Percentiles rank a stretch among this genome's conserved stretches.
Evolutionary conservation across 2,113 vertebrate genomes (phyloP).

Genomic region (Dryoscopus gambensis): DNA sequence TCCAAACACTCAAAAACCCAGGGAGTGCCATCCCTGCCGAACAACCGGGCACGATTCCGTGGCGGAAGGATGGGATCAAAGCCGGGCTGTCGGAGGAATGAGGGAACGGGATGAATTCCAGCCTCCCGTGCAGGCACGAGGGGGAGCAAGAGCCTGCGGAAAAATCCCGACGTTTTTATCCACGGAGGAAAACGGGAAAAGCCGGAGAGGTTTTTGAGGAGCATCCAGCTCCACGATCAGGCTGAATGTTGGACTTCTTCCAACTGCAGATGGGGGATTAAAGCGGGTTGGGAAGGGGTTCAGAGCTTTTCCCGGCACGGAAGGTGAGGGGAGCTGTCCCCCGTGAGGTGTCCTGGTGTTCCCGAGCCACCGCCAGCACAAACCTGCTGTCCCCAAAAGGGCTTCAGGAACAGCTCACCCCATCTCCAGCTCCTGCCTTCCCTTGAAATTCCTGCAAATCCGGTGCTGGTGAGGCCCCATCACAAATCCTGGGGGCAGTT

Average conservation of each 20-base stretch:
- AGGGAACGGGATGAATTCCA: rapidly evolving
- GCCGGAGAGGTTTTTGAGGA: neutral
- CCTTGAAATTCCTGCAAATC: neutral
- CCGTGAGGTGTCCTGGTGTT: rapidly evolving
- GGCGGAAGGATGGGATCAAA: neutral
- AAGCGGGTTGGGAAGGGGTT: neutral
- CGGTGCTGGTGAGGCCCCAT: neutral
- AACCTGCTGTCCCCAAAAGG: neutral
- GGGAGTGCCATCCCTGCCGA: neutral
- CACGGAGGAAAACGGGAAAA: rapidly evolving
- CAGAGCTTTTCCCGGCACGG: neutral
- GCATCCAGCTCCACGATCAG: rapidly evolving
- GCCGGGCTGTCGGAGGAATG: rapidly evolving
- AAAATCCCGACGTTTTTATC: rapidly evolving
- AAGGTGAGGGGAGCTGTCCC: neutral
- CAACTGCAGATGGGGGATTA: rapidly evolving
- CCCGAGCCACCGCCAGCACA: rapidly evolving
- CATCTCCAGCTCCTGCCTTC: neutral
- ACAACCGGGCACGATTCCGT: rapidly evolving
- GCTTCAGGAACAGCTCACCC: neutral
- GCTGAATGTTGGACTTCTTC: too few relatives aligned
- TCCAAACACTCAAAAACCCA: rapidly evolving
- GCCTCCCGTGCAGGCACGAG: neutral
- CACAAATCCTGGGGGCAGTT: neutral
- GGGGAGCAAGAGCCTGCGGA: neutral